Percentiles rank a stretch among this genome's conserved stretches.
These are phyloP conservation scores for Sebastes nivosus DNA, from an alignment of 2,797 vertebrate genomes.

Conservation along the genomic window DNA sequence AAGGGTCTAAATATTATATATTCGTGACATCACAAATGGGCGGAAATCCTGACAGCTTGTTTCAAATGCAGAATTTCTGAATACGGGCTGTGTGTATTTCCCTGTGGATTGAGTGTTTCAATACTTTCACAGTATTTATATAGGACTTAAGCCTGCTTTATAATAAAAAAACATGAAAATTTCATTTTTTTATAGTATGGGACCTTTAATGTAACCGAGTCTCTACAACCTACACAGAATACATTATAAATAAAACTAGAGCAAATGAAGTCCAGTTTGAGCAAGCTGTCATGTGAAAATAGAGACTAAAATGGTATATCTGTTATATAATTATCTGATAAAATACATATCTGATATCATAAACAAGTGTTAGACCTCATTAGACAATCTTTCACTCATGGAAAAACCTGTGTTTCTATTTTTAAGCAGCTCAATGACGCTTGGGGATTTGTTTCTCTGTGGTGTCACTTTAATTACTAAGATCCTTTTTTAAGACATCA, in stretches of 20 bases:
- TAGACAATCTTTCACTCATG: not conserved
- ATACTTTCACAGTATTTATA: no score
- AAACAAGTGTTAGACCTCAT: conserved; percentile 3
- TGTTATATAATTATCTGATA: not conserved
- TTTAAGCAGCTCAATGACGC: not conserved
- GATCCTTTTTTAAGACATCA: not conserved
- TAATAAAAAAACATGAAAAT: no score
- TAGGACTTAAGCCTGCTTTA: no score
- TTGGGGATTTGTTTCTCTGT: not conserved
- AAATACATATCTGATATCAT: not conserved
- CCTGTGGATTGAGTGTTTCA: no score
- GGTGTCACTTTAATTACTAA: not conserved
- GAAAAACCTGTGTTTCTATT: not conserved
- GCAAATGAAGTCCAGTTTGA: not conserved
- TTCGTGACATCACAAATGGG: no score
- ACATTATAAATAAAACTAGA: not conserved
- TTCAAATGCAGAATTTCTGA: no score
- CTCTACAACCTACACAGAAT: not conserved
- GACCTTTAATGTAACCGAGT: not conserved
- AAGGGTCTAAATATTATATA: no score
- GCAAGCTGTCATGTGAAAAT: not conserved
- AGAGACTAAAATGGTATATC: not conserved
- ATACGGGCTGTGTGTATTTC: no score
- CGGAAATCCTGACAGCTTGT: no score
- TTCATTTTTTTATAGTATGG: no score